Evolutionary conservation across 64 coral and sea anemone genomes (phyloP), one percentile per base, ranked within the genome.

Genomic region (Actinia equina): DNA sequence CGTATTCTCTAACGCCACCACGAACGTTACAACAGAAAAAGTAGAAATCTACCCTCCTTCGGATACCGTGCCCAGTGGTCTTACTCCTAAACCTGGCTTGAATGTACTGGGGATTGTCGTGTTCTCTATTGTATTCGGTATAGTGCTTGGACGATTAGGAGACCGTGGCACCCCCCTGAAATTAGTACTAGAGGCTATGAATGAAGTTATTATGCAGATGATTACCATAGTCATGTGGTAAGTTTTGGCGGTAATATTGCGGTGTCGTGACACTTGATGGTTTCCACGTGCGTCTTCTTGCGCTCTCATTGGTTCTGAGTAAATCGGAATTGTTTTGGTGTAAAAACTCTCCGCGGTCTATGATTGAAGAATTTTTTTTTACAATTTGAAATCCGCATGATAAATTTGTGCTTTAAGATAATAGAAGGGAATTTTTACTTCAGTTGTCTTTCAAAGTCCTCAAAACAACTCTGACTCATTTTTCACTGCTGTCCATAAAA

Each of bases 91-190:
- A 10, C 85, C 63, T 2, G 91, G 90, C 17, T 91, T 91, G 83
- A 98, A 98, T 46, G 95, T 98, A 1, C 86, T 98, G 44, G 95
- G 95, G 2, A 83, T 98, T 17, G 92, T 98, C 17, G 81, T 94
- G 22, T 98, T 94, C 69, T 98, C 95, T 17, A 89, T 98, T 30
- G 92, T 94, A 44, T 98, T 98, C 42, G 95, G 95, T 18, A 89
- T 94, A 23, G 95, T 94, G 60, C 59, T 98, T 70, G 92, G 95
- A 18, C 85, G 92, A 60, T 59, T 98, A 82, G 92, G 92, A 17
- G 83, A 94, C 7, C 80, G 91, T n/a, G 95, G 95, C 16, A 53
- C 56, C 43, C 89, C 89, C 6, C 53, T 98, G 69, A 94, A 84
- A 59, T 17, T 59, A 11, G 84, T 98, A 17, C 91, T 98, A 6